Conservation (phyloP, 2,888 invertebrate genomes). For the Phlogophora meticulosa region DNA sequence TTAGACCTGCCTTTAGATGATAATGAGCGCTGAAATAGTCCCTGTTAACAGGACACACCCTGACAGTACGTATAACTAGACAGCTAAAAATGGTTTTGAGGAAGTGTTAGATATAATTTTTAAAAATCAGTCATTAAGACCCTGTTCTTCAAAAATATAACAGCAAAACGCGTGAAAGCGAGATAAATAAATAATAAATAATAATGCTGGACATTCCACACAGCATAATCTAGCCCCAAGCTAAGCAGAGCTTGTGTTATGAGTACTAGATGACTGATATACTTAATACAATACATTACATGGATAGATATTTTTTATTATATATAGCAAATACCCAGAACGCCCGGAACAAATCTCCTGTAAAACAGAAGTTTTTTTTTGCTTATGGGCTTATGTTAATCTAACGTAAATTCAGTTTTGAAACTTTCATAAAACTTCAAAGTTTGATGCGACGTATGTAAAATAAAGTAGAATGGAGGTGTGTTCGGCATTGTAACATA, state of each 20-base stretch:
- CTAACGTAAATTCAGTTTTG: slow-evolving; percentile 42
- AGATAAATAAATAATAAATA: no score
- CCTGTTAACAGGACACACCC: not conserved
- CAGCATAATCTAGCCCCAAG: no score
- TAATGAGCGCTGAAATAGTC: not conserved
- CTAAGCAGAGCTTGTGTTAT: no score
- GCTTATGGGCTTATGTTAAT: slow-evolving; percentile 48
- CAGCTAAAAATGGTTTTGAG: not conserved
- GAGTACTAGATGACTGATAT: no score
- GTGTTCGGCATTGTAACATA: slow-evolving; percentile 33
- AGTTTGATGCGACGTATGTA: slow-evolving; percentile 39
- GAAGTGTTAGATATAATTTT: slow-evolving; percentile 20
- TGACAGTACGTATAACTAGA: not conserved
- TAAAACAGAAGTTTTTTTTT: no score
- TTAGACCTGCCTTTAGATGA: no score
- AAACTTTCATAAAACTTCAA: slow-evolving; percentile 35
- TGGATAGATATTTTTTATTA: no score
- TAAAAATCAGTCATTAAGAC: slow-evolving; percentile 21
- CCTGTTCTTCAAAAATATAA: slow-evolving; percentile 18
- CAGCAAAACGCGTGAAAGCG: slow-evolving; percentile 1
- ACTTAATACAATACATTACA: no score
- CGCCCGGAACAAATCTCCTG: no score
- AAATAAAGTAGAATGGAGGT: slow-evolving; percentile 34
- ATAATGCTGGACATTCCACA: no score
- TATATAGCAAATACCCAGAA: no score